phyloP scores from a whole-genome alignment of 2,888 invertebrate species.

The Drosophila heteroneura region DNA sequence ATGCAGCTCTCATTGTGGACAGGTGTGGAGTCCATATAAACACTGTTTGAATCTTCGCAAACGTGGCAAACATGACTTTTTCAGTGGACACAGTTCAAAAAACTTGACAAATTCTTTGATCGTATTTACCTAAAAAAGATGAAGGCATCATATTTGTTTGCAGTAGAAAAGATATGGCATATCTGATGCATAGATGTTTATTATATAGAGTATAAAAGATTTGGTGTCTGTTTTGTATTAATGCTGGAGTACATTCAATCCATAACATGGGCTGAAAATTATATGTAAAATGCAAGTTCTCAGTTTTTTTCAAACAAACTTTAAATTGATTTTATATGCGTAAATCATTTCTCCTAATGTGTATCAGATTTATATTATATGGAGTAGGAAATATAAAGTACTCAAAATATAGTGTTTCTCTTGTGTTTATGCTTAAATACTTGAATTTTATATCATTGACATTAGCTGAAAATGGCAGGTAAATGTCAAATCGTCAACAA shows the following conservation, averaged over 20 bases:
- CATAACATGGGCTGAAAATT: background rate
- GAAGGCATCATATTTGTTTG: background rate
- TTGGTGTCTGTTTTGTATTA: background rate
- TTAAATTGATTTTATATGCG: background rate
- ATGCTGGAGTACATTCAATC: background rate
- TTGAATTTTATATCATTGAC: background rate
- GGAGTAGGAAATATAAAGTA: background rate
- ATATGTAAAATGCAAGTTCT: background rate
- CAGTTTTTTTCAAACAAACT: background rate
- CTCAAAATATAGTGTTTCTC: background rate
- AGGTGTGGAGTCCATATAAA: slow-evolving; percentile 5
- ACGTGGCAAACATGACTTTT: slow-evolving; percentile 63
- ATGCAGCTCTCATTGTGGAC: slow-evolving; percentile 39
- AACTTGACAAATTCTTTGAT: slow-evolving; percentile 39
- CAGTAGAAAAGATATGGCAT: background rate
- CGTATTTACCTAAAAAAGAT: background rate
- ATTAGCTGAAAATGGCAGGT: background rate
- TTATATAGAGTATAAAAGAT: background rate
- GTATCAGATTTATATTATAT: background rate
- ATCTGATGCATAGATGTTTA: background rate
- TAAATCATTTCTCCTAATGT: background rate
- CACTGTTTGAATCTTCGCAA: slow-evolving; percentile 14
- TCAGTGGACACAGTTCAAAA: slow-evolving; percentile 37
- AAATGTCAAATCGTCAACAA: background rate
- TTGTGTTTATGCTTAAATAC: background rate